Percentiles rank a stretch among this genome's conserved stretches.
These are phyloP conservation scores for Triplophysa yarkandensis DNA, from an alignment of 2,797 vertebrate genomes.

Conservation along the genomic window DNA sequence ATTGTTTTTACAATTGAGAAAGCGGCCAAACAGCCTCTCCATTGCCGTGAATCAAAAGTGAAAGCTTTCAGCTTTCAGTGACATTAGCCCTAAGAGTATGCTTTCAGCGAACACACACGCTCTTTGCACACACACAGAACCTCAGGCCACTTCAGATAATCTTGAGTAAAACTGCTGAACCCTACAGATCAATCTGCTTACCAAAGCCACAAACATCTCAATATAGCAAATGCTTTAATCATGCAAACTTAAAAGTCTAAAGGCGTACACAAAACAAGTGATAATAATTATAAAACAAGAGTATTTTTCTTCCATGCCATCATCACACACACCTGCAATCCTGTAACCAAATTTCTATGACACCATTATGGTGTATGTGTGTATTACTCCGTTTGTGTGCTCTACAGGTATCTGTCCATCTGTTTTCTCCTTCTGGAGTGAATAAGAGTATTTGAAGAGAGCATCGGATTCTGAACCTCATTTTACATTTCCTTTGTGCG, in stretches of 20 bases:
- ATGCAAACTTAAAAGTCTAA: background rate
- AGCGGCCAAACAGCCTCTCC: conserved; percentile 45
- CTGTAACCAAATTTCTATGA: conserved; percentile 1
- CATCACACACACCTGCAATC: conserved; percentile 1
- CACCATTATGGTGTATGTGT: background rate
- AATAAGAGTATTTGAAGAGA: conserved; percentile 15
- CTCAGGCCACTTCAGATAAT: conserved; percentile 3
- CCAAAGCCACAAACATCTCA: conserved; percentile 20
- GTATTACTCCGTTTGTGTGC: conserved; percentile 2
- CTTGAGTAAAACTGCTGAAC: conserved; percentile 30
- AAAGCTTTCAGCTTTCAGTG: conserved; percentile 43
- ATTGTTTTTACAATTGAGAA: conserved; percentile 75
- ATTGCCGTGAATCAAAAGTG: conserved; percentile 46
- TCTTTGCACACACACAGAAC: background rate
- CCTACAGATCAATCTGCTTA: conserved; percentile 16
- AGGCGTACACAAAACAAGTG: background rate
- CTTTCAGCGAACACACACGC: conserved; percentile 31
- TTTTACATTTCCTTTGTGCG: too few species aligned
- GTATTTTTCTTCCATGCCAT: conserved; percentile 18
- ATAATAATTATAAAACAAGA: conserved; percentile 2
- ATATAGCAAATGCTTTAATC: conserved; percentile 22
- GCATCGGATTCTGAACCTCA: too few species aligned
- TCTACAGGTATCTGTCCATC: conserved; percentile 45
- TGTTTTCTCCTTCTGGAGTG: conserved; percentile 35
- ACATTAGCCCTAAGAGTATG: conserved; percentile 43